Base-by-base conservation (phyloP, 2,888 invertebrate genomes). In the Agrochola lychnidis region DNA sequence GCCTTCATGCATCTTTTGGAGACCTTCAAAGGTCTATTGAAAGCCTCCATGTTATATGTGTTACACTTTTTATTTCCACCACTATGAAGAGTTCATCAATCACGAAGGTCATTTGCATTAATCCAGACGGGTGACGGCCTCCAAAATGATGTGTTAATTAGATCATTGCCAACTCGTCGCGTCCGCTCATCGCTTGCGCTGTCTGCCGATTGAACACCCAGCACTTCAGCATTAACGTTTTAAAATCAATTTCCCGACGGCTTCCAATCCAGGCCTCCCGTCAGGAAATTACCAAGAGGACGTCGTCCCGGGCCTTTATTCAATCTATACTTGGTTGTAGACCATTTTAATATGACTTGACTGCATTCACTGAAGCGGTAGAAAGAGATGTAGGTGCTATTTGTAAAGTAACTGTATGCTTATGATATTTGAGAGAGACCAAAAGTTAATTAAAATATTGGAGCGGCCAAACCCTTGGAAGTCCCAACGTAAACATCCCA, bases 201-300 rank as follows among this genome's bases (percentile, higher is more conserved):
- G 51, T 61, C 25, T 40, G 40, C 62, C 67, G 70, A 70, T 72
- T 67, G 70, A 76, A 70, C 69, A 64, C 76, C 56, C 71, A 78
- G 73, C 70, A 69, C 78, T 67, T 66, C 74, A 83, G 87, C 87
- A 89, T 90, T 89, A 90, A 87, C 84, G 85, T 81, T 89, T 88
- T 81, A 85, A 87, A 91, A 91, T 91, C 90, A 91, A 92, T 92
- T 92, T 92, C 90, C 89, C 73, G 71, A 42, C 73, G 67, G 75
- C 71, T 83, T 66, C 76, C 76, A 76, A 79, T 66, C 79, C 78
- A 73, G 77, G 66, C 74, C 70, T 42, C 66, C 70, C 73, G 77
- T 74, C 77, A 84, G 86, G 84, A 87, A 88, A 86, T 87, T 87
- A 71, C 36, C 66, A 70, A 66, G 59, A 75, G 42, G 30, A 71